These are phyloP conservation scores for Ophioderma brevispina DNA, from an alignment of 35 echinoderm and acorn worm species.

Conservation along the genomic window DNA sequence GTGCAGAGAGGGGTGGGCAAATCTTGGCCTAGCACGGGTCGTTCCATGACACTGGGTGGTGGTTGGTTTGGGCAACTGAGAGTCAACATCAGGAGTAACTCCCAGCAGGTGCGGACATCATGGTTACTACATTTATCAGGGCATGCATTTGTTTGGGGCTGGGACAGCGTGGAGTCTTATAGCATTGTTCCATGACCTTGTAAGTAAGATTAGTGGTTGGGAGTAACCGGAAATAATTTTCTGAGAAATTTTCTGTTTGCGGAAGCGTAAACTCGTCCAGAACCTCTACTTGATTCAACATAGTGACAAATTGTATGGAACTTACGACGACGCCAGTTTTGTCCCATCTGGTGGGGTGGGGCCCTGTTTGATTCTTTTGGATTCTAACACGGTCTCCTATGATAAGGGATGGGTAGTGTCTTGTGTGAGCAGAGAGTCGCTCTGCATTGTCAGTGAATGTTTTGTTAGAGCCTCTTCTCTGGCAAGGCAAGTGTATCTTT, in stretches of 20 bases:
- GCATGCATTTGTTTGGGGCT: background rate
- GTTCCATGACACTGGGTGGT: background rate
- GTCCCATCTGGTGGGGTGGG: too few species aligned
- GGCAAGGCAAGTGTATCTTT: background rate
- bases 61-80: background rate
- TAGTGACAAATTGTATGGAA: too few species aligned
- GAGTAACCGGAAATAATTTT: background rate
- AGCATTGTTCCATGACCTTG: background rate
- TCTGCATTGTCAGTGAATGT: conserved; percentile 10
- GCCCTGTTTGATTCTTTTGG: conserved; percentile 55
- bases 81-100: too few species aligned
- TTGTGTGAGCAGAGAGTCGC: background rate
- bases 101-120: too few species aligned
- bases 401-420: background rate
- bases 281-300: too few species aligned
- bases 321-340: too few species aligned
- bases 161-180: background rate
- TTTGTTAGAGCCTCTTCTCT: conserved; percentile 20
- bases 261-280: too few species aligned
- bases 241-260: background rate
- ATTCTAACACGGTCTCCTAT: conserved; percentile 46
- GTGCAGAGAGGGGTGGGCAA: background rate
- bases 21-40: background rate
- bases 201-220: background rate
- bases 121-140: background rate